Conservation (phyloP, 2,113 vertebrate genomes). For the Lagopus leucura region DNA sequence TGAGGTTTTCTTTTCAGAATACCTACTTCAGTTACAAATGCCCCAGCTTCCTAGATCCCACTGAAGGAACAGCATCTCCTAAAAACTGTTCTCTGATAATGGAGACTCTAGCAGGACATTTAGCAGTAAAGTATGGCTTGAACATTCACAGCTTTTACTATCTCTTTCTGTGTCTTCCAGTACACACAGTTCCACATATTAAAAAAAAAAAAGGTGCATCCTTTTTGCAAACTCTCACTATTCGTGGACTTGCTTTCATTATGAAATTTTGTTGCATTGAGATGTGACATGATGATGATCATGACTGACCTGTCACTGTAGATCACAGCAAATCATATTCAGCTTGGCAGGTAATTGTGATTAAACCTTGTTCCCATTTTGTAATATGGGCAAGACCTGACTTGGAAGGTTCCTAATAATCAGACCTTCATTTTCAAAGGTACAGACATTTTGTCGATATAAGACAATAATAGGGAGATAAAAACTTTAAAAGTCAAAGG, state of each 20-base stretch:
- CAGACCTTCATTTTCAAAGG: background rate
- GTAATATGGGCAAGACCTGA: background rate
- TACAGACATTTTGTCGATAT: accelerated
- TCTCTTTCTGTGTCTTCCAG: background rate
- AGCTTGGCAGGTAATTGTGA: background rate
- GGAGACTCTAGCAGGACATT: background rate
- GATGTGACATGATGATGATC: background rate
- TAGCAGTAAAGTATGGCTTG: background rate
- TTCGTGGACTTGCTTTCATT: background rate
- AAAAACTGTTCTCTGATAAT: background rate
- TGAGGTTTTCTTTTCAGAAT: background rate
- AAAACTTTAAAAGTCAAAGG: background rate
- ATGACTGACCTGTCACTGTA: background rate
- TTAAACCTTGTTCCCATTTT: background rate
- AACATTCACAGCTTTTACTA: background rate
- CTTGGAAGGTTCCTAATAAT: background rate
- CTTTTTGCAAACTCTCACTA: background rate
- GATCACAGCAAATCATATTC: conserved; percentile 2
- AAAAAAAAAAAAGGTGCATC: background rate
- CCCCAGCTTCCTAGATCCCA: background rate
- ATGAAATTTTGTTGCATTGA: background rate
- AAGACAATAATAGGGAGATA: background rate
- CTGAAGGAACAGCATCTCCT: background rate
- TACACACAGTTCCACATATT: accelerated
- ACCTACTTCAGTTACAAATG: background rate